These are phyloP conservation scores for Dasysyrphus tricinctus DNA, from an alignment of 2,888 invertebrate genomes.

Conservation along the genomic window DNA sequence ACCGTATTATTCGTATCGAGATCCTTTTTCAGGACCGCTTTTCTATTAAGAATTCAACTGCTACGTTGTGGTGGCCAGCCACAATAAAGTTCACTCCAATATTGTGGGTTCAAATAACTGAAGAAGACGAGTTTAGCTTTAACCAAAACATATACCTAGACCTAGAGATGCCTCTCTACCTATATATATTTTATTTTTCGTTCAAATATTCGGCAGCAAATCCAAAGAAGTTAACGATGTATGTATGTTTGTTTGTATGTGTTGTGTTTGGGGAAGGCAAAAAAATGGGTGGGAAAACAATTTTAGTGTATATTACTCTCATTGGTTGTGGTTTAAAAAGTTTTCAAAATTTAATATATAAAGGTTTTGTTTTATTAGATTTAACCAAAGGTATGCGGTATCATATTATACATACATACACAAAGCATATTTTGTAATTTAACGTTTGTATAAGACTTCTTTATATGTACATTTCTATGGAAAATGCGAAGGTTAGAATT, in stretches of 20 bases:
- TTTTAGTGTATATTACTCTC: constrained; percentile 28
- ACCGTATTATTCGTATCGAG: constrained; percentile 13
- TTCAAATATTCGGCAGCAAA: constrained; percentile 13
- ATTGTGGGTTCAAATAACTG: constrained; percentile 59
- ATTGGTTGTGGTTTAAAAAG: constrained; percentile 30
- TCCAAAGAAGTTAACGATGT: constrained; percentile 12
- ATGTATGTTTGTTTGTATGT: not conserved
- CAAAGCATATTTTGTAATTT: not conserved
- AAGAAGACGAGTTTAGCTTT: constrained; percentile 38
- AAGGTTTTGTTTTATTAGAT: constrained; percentile 13
- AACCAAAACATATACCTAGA: constrained; percentile 20
- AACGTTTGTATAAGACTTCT: too few relatives aligned
- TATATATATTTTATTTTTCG: constrained; percentile 4
- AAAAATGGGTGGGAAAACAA: constrained; percentile 20
- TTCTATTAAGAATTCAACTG: constrained; percentile 35
- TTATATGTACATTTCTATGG: too few relatives aligned
- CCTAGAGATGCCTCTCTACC: not conserved
- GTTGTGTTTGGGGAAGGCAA: not conserved
- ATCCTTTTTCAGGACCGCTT: constrained; percentile 28
- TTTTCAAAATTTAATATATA: constrained; percentile 33
- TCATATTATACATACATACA: not conserved
- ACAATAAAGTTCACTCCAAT: constrained; percentile 59
- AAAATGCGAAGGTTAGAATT: constrained; percentile 17
- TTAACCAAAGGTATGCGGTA: not conserved
- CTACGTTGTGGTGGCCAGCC: constrained; percentile 52